Evolutionary conservation across 2,888 invertebrate species (phyloP), one percentile per base, ranked within the genome.

Genomic region (Raillietiella orientalis): DNA sequence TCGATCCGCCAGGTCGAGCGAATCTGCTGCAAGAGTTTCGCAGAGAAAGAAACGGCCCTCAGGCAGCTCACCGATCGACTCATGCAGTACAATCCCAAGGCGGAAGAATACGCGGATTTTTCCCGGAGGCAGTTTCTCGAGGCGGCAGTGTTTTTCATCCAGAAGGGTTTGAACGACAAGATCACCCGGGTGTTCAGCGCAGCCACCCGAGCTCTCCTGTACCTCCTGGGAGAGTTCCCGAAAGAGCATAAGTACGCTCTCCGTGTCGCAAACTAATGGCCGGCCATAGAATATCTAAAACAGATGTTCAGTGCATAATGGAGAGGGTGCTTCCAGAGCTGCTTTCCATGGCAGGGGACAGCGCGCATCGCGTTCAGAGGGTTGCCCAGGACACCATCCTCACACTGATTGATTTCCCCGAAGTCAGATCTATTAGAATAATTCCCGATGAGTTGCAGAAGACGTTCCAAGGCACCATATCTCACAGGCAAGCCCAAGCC

Each of bases 21-120:
- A 40, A 72, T 75, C 45, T 77, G 71, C 46, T 74, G 75, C 4
- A 74, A 77, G 38, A 74, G 71, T 44, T 79, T 69, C 46, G 58
- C 72, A 23, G 75, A 77, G 43, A 72, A 77, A 40, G 77, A 77
- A 41, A 74, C 75, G 39, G 75, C 75, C 0, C 44, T 79, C n/a
- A 56, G 62, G 32, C 56, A 61, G 11, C 46, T 77, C 22, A 56
- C 57, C 36, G 54, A 55, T 28, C 54, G 55, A 32, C 37, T 61
- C 21, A 39, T 50, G 4, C 14, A 8, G 21, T 23, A 27, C 16
- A n/a, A n/a, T n/a, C n/a, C n/a, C n/a, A n/a, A n/a, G n/a, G n/a
- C n/a, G n/a, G n/a, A n/a, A n/a, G n/a, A n/a, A n/a, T n/a, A n/a
- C n/a, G n/a, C n/a, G n/a, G n/a, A n/a, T n/a, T n/a, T n/a, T n/a